Conservation (phyloP, 2,797 vertebrate species). For the Nothura maculosa region DNA sequence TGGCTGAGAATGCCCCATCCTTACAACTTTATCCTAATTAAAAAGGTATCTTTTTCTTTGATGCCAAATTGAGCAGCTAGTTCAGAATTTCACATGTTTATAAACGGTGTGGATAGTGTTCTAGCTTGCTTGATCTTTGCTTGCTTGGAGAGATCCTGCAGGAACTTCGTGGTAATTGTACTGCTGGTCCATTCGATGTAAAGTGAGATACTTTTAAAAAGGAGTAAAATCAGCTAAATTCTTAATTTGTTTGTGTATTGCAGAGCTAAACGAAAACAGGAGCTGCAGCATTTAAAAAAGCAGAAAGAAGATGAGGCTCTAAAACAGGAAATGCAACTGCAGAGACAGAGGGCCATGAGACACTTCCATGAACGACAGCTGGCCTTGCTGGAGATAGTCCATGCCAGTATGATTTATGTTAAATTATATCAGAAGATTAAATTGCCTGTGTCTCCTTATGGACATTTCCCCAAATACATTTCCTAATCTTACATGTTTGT, state of each 20-base stretch:
- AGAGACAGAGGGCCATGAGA: conserved; percentile 89
- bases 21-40: not conserved
- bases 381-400: conserved; percentile 88
- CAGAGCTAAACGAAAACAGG: conserved; percentile 84
- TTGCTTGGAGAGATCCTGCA: not conserved
- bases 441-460: not conserved
- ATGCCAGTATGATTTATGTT: conserved; percentile 83
- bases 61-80: not conserved
- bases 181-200: not conserved
- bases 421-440: conserved; percentile 23
- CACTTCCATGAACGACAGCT: conserved; percentile 90
- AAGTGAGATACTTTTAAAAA: not conserved
- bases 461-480: not conserved
- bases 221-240: not conserved
- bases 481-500: not conserved
- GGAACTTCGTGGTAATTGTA: fast-evolving
- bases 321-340: conserved; percentile 85
- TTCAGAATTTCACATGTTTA: not conserved
- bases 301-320: conserved; percentile 87
- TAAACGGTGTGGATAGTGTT: not conserved
- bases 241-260: conserved; percentile 32
- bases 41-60: not conserved
- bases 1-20: not conserved
- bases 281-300: conserved; percentile 80
- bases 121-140: not conserved